Conservation (phyloP, 2,888 invertebrate genomes). For the Trachelus stipa region DNA sequence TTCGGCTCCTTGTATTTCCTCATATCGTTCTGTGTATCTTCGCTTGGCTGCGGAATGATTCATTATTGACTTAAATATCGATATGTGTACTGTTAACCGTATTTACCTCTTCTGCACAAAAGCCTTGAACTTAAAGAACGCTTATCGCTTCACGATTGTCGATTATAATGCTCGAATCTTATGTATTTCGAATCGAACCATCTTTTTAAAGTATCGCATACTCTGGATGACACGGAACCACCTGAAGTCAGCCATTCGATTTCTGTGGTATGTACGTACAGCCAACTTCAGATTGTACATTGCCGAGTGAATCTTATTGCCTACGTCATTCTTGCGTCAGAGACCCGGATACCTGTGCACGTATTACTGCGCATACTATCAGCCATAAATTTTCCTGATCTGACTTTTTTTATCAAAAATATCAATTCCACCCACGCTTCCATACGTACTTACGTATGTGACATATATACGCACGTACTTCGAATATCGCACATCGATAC, state of each 20-base stretch:
- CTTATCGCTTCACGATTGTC: neutral
- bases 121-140: neutral
- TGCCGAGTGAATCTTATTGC: too few species aligned
- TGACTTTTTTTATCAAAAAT: too few species aligned
- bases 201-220: neutral
- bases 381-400: too few species aligned
- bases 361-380: too few species aligned
- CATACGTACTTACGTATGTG: too few species aligned
- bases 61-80: neutral
- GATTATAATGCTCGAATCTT: neutral
- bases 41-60: neutral
- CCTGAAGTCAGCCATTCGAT: neutral
- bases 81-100: neutral
- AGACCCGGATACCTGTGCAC: too few species aligned
- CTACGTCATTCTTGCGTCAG: too few species aligned
- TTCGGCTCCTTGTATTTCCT: neutral
- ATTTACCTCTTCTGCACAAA: neutral
- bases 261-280: too few species aligned
- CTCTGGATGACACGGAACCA: neutral
- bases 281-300: too few species aligned
- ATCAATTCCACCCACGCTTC: too few species aligned
- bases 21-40: too few species aligned
- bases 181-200: neutral
- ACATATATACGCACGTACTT: too few species aligned
- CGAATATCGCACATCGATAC: neutral